Base-by-base conservation (phyloP, 2,797 vertebrate species). In the Bovichtus diacanthus region DNA sequence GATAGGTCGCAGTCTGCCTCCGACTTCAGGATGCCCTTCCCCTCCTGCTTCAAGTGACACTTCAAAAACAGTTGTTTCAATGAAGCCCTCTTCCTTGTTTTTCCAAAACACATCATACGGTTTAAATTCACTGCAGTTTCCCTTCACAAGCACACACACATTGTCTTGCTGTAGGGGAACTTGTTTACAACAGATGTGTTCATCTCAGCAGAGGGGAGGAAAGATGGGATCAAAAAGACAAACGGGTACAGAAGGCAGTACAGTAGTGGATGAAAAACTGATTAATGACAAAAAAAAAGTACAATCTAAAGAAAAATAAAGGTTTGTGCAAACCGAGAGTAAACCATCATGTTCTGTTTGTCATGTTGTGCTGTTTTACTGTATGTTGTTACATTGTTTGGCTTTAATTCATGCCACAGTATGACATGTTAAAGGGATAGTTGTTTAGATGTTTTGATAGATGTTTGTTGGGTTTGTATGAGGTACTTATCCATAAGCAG, bases 161-260 rank as follows among this genome's bases (percentile, higher is more conserved):
- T 16, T 19, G 59, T 44, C 39, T 62, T 41, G 2, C 29, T 51
- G 2, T 25, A 9, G n/a, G 50, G 29, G 27, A 31, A 16, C 41
- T 47, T 41, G 60, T 34, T 63, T 9, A 19, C 25, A 13, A 6
- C 12, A 15, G 49, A 19, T 56, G 47, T 77, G 56, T 50, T 16
- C 9, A 31, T 21, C 38, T 43, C 61, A n/a, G 39, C 58, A 50
- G 72, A 51, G n/a, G 85, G 82, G 46, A 78, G 62, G 65, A 68
- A 86, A 38, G 54, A 91, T 89, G 47, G 44, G 49, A 29, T 34
- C 2, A 60, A 68, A 73, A 53, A 59, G 49, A 54, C 12, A 62
- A 47, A 67, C 31, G n/a, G 21, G 23, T 23, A 21, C 19, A 51
- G 56, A 36, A 7, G 41, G 15, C 1, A 29, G 29, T 29, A 15